Conservation (phyloP, 2,797 vertebrate genomes). For the Dromococcyx pavoninus region DNA sequence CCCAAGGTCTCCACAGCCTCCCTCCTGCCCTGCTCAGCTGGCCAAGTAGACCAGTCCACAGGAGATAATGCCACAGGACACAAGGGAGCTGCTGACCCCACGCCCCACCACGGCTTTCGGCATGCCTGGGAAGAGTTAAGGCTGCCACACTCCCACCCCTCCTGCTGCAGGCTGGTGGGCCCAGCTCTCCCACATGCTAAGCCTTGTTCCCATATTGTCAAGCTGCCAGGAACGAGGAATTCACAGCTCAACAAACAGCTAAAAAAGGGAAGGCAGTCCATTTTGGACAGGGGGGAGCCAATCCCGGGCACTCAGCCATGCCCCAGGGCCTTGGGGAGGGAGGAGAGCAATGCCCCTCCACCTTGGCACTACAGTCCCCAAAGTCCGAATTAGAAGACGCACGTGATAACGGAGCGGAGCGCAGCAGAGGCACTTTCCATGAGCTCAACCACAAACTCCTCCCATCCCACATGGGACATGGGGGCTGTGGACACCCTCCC, state of each 20-base stretch:
- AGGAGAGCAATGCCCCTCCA: constrained; percentile 37
- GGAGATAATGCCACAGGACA: not conserved
- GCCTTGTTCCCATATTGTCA: constrained; percentile 86
- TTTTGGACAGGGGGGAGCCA: constrained; percentile 87
- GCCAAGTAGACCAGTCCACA: not conserved
- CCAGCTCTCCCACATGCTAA: constrained; percentile 87
- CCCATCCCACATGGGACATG: not conserved
- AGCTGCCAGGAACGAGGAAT: constrained; percentile 87
- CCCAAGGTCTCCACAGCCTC: not conserved
- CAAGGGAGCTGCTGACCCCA: not conserved
- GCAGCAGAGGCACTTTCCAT: constrained; percentile 71
- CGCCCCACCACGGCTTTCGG: not conserved
- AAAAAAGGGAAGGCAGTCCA: constrained; percentile 96
- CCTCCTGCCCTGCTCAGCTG: not conserved
- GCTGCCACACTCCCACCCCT: constrained; percentile 53
- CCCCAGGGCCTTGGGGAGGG: constrained; percentile 74
- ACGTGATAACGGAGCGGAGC: constrained; percentile 70
- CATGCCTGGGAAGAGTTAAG: constrained; percentile 48
- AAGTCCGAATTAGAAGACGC: constrained; percentile 69
- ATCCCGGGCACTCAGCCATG: constrained; percentile 81
- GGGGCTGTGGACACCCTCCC: not conserved
- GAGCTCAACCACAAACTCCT: constrained; percentile 70
- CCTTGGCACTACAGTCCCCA: constrained; percentile 42
- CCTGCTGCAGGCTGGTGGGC: constrained; percentile 52
- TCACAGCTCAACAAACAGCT: constrained; percentile 88